Evolutionary conservation across 2,888 invertebrate species (phyloP).

Genomic region (Archaeoteleia sp.): DNA sequence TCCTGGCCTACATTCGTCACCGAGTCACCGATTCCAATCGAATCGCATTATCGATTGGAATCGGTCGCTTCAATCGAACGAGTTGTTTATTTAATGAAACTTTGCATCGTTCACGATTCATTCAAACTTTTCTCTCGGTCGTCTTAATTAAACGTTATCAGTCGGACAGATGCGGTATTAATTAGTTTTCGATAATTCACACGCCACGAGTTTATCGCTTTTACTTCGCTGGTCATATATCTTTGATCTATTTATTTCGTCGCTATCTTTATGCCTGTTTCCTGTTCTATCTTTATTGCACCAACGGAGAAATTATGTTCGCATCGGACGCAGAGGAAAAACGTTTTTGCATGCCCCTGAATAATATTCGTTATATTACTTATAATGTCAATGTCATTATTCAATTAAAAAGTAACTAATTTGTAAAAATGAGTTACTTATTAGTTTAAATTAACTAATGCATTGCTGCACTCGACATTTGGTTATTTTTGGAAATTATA

Average conservation of each 20-base stretch:
- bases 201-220: constrained; percentile 34
- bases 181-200: constrained; percentile 48
- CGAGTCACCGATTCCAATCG: too few relatives aligned
- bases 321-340: too few relatives aligned
- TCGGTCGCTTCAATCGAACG: too few relatives aligned
- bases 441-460: too few relatives aligned
- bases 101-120: constrained; percentile 30
- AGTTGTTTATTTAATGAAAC: constrained; percentile 30
- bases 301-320: too few relatives aligned
- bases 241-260: constrained; percentile 40
- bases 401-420: background rate
- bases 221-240: constrained; percentile 25
- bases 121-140: constrained; percentile 17
- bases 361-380: too few relatives aligned
- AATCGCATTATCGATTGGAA: too few relatives aligned
- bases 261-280: constrained; percentile 42
- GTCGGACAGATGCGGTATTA: constrained; percentile 28
- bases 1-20: constrained; percentile 30
- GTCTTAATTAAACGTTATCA: constrained; percentile 15
- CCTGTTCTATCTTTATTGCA: constrained; percentile 34
- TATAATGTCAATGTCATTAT: too few relatives aligned
- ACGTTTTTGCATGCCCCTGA: too few relatives aligned
- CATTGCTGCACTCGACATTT: too few relatives aligned
- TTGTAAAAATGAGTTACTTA: constrained; percentile 23
- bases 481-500: too few relatives aligned